Evolutionary conservation across 2,797 vertebrate genomes (phyloP).

Genomic region (Enteromius argenteus): DNA sequence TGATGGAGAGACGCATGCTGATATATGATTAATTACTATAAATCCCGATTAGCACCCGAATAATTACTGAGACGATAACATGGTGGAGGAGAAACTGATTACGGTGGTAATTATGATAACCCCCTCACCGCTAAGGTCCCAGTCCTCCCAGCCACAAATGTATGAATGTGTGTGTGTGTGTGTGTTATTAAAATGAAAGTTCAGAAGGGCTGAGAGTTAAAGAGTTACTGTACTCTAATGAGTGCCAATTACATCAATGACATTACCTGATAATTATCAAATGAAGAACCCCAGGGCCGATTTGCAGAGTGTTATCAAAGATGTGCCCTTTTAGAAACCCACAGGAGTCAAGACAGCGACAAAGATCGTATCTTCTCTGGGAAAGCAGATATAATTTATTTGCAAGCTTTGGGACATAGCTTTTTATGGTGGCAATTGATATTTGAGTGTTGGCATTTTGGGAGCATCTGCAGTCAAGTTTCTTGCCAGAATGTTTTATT

Average conservation of each 20-base stretch:
- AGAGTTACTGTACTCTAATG: slow-evolving; percentile 42
- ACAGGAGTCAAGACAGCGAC: slow-evolving; percentile 14
- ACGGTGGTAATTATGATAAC: slow-evolving; percentile 65
- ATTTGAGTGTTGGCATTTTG: slow-evolving; percentile 41
- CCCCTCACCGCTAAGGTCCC: slow-evolving; percentile 15
- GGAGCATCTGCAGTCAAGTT: slow-evolving; percentile 38
- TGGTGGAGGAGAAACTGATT: slow-evolving; percentile 64
- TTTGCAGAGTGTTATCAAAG: slow-evolving; percentile 30
- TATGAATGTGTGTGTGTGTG: slow-evolving; percentile 8
- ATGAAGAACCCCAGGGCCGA: slow-evolving; percentile 34
- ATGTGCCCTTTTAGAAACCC: slow-evolving; percentile 41
- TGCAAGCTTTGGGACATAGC: slow-evolving; percentile 1
- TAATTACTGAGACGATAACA: slow-evolving; percentile 74
- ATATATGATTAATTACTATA: slow-evolving; percentile 73
- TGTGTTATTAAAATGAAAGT: slow-evolving; percentile 44
- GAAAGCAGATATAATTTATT: slow-evolving; percentile 35
- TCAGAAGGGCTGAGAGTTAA: slow-evolving; percentile 27
- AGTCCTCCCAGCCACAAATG: slow-evolving; percentile 30
- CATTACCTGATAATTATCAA: slow-evolving; percentile 47
- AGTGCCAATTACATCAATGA: slow-evolving; percentile 46
- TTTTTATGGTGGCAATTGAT: slow-evolving; percentile 28
- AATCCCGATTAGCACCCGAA: slow-evolving; percentile 71
- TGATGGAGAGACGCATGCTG: slow-evolving; percentile 56
- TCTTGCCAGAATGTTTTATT: slow-evolving; percentile 54
- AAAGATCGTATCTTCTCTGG: neutral